Evolutionary conservation across 2,888 invertebrate species (phyloP).

Genomic region (Cheilosia scutellata): DNA sequence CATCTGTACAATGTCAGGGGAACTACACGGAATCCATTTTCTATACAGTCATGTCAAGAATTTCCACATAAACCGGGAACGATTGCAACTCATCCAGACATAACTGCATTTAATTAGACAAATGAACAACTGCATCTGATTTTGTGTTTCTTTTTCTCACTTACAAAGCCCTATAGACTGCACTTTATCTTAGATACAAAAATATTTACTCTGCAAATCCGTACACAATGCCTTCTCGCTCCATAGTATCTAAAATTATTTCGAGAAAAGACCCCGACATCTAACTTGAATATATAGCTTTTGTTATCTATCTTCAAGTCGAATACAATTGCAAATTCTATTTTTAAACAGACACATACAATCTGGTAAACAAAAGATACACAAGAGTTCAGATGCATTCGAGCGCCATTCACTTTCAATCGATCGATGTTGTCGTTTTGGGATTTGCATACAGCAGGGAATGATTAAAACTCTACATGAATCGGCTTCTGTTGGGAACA

Average conservation of each 20-base stretch:
- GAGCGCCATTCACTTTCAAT: slow-evolving; percentile 70
- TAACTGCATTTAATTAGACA: slow-evolving; percentile 26
- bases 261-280: slow-evolving; percentile 30
- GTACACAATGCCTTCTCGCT: not conserved
- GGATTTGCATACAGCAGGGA: slow-evolving; percentile 60
- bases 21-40: too few relatives aligned
- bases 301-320: slow-evolving; percentile 49
- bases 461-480: slow-evolving; percentile 60
- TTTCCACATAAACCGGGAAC: not conserved
- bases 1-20: too few relatives aligned
- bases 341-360: slow-evolving; percentile 48
- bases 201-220: slow-evolving; percentile 30
- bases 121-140: slow-evolving; percentile 3
- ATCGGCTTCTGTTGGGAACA: slow-evolving; percentile 51
- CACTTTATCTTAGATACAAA: slow-evolving; percentile 8
- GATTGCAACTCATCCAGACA: not conserved
- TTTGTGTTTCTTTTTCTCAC: not conserved
- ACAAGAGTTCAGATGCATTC: slow-evolving; percentile 58
- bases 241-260: slow-evolving; percentile 25
- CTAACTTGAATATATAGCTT: slow-evolving; percentile 35
- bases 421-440: slow-evolving; percentile 60
- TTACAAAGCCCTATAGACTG: slow-evolving; percentile 1
- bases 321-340: slow-evolving; percentile 58
- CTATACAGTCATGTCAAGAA: too few relatives aligned
- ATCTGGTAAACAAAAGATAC: slow-evolving; percentile 48